These are phyloP conservation scores for Silurus glanis DNA, from an alignment of 2,113 vertebrate genomes.

Conservation along the genomic window DNA sequence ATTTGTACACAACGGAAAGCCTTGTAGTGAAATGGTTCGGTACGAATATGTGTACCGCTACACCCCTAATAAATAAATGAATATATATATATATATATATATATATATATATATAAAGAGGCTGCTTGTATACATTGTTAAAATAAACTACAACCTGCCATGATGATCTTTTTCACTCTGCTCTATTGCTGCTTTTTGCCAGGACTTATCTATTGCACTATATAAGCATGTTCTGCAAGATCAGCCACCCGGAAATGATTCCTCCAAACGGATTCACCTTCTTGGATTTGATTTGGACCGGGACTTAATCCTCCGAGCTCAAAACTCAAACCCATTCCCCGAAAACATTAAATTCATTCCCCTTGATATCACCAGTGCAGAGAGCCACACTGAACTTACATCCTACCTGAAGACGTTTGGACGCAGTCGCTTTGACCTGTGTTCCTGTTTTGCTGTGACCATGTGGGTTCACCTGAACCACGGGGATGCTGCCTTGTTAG, in stretches of 20 bases:
- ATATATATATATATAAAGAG: no score
- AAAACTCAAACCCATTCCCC: constrained; percentile 77
- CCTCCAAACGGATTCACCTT: constrained; percentile 64
- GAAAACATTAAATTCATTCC: constrained; percentile 76
- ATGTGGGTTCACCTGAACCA: constrained; percentile 98
- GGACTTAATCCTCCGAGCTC: constrained; percentile 77
- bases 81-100: no score
- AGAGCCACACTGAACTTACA: constrained; percentile 63
- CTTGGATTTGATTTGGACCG: constrained; percentile 90
- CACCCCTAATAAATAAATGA: no score
- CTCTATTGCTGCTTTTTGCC: constrained; percentile 2
- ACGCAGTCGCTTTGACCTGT: constrained; percentile 78
- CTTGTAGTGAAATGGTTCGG: no score
- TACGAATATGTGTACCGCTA: no score
- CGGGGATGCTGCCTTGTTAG: constrained; percentile 78
- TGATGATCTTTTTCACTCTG: not conserved
- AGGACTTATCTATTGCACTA: constrained; percentile 88
- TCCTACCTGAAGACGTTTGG: constrained; percentile 73
- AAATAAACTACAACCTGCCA: no score
- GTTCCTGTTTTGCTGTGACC: constrained; percentile 87
- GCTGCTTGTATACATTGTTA: not conserved
- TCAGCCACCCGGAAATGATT: constrained; percentile 21
- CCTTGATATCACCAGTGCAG: constrained; percentile 81
- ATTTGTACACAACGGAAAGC: no score
- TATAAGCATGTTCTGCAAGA: constrained; percentile 81